Evolutionary conservation across 2,113 vertebrate species (phyloP), one percentile per base, ranked within the genome.

Genomic region (Lathamus discolor): DNA sequence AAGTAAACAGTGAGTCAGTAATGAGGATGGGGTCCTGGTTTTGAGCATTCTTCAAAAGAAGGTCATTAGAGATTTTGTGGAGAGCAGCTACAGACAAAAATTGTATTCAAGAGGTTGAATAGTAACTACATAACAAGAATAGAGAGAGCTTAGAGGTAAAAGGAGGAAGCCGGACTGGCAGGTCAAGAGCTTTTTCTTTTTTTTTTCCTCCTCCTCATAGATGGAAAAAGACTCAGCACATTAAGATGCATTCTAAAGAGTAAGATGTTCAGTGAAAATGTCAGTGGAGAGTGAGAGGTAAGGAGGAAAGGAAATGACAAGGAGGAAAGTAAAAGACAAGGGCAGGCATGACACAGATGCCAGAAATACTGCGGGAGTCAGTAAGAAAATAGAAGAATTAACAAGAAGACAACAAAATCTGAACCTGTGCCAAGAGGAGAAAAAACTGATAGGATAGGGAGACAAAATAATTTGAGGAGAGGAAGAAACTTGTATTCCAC

Each of bases 1-100:
- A 59, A 52, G 75, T 49, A 95, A 92, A 87, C 28, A 59, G 17
- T 5, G 39, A 89, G 39, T 66, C 54, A 67, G 43, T 92, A 95
- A 93, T 74, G 79, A 96, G 83, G 46, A 93, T 43, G 33, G 43
- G 68, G 43, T 74, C 69, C 88, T 78, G 51, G 37, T 51, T 84
- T 81, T 81, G 43, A 91, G 55, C 33, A 68, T 92, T 75, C 77
- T 84, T 92, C 77, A 93, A 81, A 86, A 86, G 63, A 74, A 75
- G 28, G 68, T 75, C 68, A 81, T 88, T 83, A 90, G 49, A 92
- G 67, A 83, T 79, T 43, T 44, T 64, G 54, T 77, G 55, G 41
- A 93, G 31, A 68, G 64, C 63, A 88, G 64, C 55, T 84, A 54
- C 46, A 86, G 88, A 59, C 54, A 86, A 88, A 84, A 88, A 69